Conservation (phyloP, 2,113 vertebrate genomes). For the Sminthopsis crassicaudata region DNA sequence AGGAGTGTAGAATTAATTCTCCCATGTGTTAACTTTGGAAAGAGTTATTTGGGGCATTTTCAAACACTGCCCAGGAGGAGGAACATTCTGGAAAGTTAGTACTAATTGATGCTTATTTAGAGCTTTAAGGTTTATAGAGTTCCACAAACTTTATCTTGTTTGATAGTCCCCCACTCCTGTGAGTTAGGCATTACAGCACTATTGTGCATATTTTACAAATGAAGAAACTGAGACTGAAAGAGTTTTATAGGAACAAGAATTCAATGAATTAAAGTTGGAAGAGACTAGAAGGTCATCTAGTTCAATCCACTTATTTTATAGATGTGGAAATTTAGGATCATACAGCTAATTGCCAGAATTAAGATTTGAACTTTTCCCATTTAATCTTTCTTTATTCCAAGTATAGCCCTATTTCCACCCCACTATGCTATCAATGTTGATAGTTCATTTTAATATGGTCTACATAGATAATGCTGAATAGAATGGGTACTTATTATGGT, state of each 20-base stretch:
- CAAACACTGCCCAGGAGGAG: background rate
- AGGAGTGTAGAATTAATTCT: background rate
- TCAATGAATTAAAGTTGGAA: background rate
- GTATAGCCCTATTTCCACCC: background rate
- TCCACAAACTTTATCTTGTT: background rate
- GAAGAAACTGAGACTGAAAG: background rate
- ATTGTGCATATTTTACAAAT: background rate
- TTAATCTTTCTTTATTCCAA: background rate
- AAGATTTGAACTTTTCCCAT: background rate
- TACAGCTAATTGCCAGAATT: background rate
- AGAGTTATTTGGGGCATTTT: background rate
- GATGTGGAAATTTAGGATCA: background rate
- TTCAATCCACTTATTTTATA: background rate
- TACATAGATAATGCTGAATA: no score
- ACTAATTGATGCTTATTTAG: background rate
- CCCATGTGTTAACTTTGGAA: background rate
- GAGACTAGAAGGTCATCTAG: background rate
- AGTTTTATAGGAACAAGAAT: background rate
- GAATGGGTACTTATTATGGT: background rate
- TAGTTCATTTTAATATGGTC: background rate
- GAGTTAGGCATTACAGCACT: background rate
- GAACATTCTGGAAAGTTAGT: background rate
- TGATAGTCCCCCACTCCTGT: background rate
- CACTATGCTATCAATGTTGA: background rate
- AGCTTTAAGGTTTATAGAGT: background rate